Evolutionary conservation across 2,797 vertebrate genomes (phyloP), one percentile per base, ranked within the genome.

Genomic region (Notolabrus celidotus): DNA sequence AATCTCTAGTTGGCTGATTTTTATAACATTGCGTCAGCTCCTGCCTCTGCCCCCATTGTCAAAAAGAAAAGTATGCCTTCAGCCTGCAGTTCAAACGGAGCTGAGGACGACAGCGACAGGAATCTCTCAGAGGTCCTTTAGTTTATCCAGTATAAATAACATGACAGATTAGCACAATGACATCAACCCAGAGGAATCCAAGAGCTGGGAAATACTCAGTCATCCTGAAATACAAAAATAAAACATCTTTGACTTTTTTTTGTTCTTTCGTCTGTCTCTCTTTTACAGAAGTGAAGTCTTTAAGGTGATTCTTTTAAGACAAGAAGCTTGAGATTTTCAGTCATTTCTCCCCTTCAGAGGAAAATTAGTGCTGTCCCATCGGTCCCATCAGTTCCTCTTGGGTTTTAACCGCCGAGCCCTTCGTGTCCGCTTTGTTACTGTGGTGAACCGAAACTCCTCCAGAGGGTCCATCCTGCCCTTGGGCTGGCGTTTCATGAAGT

Each of bases 81-180:
- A 83, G 89, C 83, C 71, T 56, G 85, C 86, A 93, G 90, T 84
- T 89, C 88, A 84, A 72, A 89, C 38, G 85, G 66, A 82, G 86
- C 88, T 50, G 90, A 91, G 85, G 85, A 85, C 85, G 73, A 71
- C 74, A 50, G 74, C 60, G 71, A 78, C 79, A 68, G 83, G 79
- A 84, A 60, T 89, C 76, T 88, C 83, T 84, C 84, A 67, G 82
- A 87, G 82, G 86, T 92, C 88, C 88, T 91, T 86, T 90, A 91
- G 89, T 93, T 92, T 86, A 89, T 94, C 91, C 93, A 92, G 90
- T 93, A 95, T 95, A 94, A 95, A 95, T 95, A 95, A 94, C 87
- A 92, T 72, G 87, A 91, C 89, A 90, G 86, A 83, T 86, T 86
- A 91, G 86, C 85, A 92, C 84, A 83, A 83, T 84, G 88, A 82